Base-by-base conservation (phyloP, 1,140 invertebrate species). In the Psix sp. region DNA sequence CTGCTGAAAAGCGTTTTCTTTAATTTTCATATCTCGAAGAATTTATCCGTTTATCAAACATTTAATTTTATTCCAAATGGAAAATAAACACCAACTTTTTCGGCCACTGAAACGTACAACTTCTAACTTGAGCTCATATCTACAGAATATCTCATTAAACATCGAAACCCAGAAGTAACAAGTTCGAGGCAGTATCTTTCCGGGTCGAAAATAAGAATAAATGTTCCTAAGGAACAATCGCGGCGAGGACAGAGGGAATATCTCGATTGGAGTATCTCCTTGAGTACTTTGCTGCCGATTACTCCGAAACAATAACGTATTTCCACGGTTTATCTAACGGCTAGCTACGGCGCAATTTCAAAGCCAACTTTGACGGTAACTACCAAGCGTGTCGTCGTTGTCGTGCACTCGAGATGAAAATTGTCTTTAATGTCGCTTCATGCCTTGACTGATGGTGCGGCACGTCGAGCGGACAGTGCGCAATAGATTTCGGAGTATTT, bases 261-360 rank as follows among this genome's bases (percentile, higher is more conserved):
- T 54, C 60, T 65, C 33, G 49, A 33, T 54, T 18, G 2, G 48
- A 38, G 57, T 33, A 45, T 62, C 36, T 45, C 36, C 26, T 56
- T 56, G 40, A 35, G 56, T 20, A 54, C 33, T 60, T 70, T 26
- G 24, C 35, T 42, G 62, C 63, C 63, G 66, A 71, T 71, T 71
- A 62, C 66, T 49, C 51, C 31, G 57, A 71, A 71, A 71, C 66
- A 71, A 71, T 71, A 62, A 71, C 63, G 51, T 63, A 49, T 71
- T 56, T 71, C 51, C 36, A 35, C 26, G 57, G 67, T 56, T 71
- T 62, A 71, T 56, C 56, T 49, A 71, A 71, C 67, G 49, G 48
- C 42, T 10, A 39, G 35, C 26, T 52, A 10, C 42, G 29, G 16
- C 26, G 29, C 42, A 52, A 35, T 65, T 65, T 65, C 52, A 65